Conservation (phyloP, 2,113 vertebrate species). For the Notechis scutatus region DNA sequence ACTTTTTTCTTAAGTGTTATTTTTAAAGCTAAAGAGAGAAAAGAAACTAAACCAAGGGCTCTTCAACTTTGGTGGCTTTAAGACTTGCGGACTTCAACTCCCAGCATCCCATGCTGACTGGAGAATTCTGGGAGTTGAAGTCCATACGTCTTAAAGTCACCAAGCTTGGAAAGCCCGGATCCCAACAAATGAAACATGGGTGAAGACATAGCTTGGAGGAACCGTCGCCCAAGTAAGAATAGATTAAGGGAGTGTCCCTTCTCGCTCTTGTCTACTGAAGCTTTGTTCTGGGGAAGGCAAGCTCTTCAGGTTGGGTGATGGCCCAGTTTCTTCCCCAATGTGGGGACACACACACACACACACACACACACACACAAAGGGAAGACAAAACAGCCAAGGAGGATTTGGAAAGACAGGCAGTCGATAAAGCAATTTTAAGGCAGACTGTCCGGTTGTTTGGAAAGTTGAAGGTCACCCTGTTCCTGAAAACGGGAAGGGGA, state of each 20-base stretch:
- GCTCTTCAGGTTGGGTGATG: neutral
- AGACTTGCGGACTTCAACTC: neutral
- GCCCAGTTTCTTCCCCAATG: neutral
- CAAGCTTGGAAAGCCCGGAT: neutral
- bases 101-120: neutral
- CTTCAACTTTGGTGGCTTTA: neutral
- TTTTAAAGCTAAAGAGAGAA: neutral
- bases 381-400: slow-evolving; percentile 57
- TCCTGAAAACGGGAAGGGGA: slow-evolving; percentile 69
- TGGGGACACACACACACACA: neutral
- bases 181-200: neutral
- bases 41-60: neutral
- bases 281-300: neutral
- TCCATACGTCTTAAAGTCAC: neutral
- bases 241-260: neutral
- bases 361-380: neutral
- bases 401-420: slow-evolving; percentile 63
- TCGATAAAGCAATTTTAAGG: slow-evolving; percentile 80
- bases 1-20: neutral
- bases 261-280: neutral
- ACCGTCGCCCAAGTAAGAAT: neutral
- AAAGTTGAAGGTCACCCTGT: slow-evolving; percentile 68
- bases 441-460: slow-evolving; percentile 78
- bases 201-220: neutral
- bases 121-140: neutral